Percentiles rank a stretch among this genome's conserved stretches.
Evolutionary conservation across 2,113 vertebrate genomes (phyloP).

Genomic region (Phrynocephalus versicolor): DNA sequence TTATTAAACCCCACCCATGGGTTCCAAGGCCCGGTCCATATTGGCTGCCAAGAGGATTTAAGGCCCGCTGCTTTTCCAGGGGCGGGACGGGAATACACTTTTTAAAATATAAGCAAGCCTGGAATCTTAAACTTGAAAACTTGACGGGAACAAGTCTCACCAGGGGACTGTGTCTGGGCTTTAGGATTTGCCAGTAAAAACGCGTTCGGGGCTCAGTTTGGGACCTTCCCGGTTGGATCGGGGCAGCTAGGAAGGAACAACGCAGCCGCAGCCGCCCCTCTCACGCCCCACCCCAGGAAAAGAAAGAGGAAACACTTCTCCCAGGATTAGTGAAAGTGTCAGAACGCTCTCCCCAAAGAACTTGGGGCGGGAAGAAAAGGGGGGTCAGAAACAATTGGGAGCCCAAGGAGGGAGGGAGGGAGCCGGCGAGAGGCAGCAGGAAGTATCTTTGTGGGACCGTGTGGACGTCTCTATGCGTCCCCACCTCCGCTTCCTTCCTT

Average conservation of each 20-base stretch:
- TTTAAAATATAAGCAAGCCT: no score
- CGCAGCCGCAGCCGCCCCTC: background rate
- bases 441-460: constrained; percentile 75
- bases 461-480: background rate
- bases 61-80: no score
- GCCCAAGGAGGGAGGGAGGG: background rate
- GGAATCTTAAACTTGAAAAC: no score
- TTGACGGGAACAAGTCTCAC: no score
- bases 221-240: background rate
- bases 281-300: background rate
- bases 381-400: constrained; percentile 37
- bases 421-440: constrained; percentile 43
- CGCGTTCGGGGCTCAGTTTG: no score
- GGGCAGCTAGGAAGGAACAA: background rate
- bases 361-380: background rate
- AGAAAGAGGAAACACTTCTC: constrained; percentile 18
- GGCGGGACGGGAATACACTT: no score
- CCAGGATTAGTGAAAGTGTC: background rate
- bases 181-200: no score
- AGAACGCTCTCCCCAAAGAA: background rate
- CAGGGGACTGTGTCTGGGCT: no score
- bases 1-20: no score
- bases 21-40: no score
- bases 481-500: background rate
- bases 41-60: no score